phyloP scores from a whole-genome alignment of 2,113 vertebrate genomes.

The Arenaria interpres region DNA sequence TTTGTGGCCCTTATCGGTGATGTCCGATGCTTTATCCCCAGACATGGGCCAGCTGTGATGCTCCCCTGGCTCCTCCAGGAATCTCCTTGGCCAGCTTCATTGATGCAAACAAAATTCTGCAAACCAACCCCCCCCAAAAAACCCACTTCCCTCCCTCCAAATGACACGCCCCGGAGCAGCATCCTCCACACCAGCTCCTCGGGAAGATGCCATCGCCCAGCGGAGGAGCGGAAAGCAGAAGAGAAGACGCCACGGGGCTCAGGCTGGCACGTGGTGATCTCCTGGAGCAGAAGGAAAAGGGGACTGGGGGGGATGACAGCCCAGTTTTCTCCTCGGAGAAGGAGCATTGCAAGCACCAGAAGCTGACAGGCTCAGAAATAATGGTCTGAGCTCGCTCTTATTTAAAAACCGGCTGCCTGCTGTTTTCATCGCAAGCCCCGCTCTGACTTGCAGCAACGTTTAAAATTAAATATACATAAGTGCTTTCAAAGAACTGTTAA shows the following conservation, averaged over 20 bases:
- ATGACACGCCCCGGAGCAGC: not conserved
- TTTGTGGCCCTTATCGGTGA: too few species aligned
- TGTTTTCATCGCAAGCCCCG: slow-evolving; percentile 67
- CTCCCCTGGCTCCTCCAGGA: not conserved
- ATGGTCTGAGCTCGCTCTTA: slow-evolving; percentile 72
- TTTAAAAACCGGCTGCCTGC: slow-evolving; percentile 76
- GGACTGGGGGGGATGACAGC: rapidly evolving
- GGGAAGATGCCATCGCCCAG: not conserved
- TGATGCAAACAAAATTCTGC: not conserved
- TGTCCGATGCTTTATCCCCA: not conserved
- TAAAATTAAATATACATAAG: slow-evolving; percentile 84
- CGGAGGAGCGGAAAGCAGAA: not conserved
- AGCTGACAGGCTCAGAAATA: slow-evolving; percentile 71
- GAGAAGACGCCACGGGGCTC: not conserved
- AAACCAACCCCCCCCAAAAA: not conserved
- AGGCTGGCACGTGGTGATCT: rapidly evolving
- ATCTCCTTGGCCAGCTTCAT: not conserved
- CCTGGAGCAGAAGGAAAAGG: not conserved
- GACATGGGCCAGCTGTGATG: not conserved
- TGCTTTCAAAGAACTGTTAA: slow-evolving; percentile 79
- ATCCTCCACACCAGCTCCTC: not conserved
- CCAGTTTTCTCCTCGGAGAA: not conserved
- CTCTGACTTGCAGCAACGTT: slow-evolving; percentile 73
- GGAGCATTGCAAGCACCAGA: slow-evolving; percentile 30
- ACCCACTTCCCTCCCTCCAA: not conserved